Conservation (phyloP, 1,140 invertebrate genomes). For the Lasaia peninsularis region DNA sequence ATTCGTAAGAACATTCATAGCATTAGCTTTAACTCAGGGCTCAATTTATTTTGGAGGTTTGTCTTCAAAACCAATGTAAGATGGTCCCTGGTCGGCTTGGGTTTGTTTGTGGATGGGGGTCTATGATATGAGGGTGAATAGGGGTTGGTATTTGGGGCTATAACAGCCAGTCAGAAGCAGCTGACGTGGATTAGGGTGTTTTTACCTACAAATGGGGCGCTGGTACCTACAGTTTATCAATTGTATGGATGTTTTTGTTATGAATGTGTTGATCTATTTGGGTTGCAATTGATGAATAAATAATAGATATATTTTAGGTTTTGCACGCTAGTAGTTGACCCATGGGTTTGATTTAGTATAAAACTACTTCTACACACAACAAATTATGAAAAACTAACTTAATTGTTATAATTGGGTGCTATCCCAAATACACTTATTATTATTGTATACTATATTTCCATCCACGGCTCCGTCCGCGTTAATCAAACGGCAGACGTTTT, state of each 20-base stretch:
- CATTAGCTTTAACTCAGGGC: slow-evolving; percentile 2
- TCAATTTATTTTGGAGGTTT: slow-evolving; percentile 13
- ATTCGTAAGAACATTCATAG: slow-evolving; percentile 17
- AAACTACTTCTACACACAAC: too few relatives aligned
- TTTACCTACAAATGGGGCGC: slow-evolving; percentile 62
- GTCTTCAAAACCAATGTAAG: slow-evolving; percentile 33
- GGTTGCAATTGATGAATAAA: neutral
- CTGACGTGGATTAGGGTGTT: slow-evolving; percentile 73
- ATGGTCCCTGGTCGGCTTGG: slow-evolving; percentile 32
- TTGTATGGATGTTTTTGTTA: slow-evolving; percentile 24
- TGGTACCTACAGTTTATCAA: slow-evolving; percentile 33
- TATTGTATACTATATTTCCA: too few relatives aligned
- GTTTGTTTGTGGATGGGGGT: slow-evolving; percentile 29
- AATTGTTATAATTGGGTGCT: too few relatives aligned
- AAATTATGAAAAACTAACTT: too few relatives aligned
- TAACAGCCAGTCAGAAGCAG: slow-evolving; percentile 67
- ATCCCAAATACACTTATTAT: too few relatives aligned
- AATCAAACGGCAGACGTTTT: too few relatives aligned
- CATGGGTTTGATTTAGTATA: too few relatives aligned
- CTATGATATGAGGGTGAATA: slow-evolving; percentile 46
- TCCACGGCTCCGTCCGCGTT: too few relatives aligned
- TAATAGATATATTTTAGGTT: neutral
- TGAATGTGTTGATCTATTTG: slow-evolving; percentile 1
- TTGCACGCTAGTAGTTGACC: too few relatives aligned
- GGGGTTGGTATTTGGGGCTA: slow-evolving; percentile 44